A percentile compares a stretch with the other conserved stretches of the same genome.
Conservation (phyloP, 2,888 invertebrate species). For the Drosophila siamana region DNA sequence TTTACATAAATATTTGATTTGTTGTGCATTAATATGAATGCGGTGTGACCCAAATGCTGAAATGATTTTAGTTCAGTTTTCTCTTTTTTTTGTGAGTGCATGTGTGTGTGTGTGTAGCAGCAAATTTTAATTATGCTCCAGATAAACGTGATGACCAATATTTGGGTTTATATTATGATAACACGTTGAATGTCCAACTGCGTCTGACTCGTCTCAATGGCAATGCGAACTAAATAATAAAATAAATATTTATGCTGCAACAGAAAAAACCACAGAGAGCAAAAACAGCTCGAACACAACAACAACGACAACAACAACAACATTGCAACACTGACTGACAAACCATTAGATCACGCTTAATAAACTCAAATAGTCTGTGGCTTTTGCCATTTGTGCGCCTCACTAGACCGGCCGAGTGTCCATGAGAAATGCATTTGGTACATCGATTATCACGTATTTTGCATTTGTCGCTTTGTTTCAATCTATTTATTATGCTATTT, state of each 20-base stretch:
- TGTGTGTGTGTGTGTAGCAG: constrained; percentile 10
- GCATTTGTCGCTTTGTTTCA: constrained; percentile 25
- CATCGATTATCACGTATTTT: constrained; percentile 36
- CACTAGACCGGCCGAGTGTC: constrained; percentile 11
- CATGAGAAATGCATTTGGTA: constrained; percentile 22
- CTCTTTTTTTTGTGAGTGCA: no score
- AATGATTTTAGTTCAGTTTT: constrained; percentile 15
- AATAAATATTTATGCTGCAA: constrained; percentile 46
- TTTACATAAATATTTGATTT: constrained; percentile 47
- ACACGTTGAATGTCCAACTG: constrained; percentile 42
- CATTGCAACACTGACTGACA: constrained; percentile 27
- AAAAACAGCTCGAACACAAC: no score
- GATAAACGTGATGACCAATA: constrained; percentile 55
- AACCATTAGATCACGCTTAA: constrained; percentile 73
- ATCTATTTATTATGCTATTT: constrained; percentile 49
- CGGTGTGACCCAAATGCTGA: not conserved
- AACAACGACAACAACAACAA: constrained; percentile 2
- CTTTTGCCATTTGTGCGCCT: constrained; percentile 17
- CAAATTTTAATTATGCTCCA: constrained; percentile 65
- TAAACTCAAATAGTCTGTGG: constrained; percentile 78
- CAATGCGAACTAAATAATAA: constrained; percentile 52
- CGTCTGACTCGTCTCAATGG: constrained; percentile 49
- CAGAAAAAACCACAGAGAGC: constrained; percentile 57
- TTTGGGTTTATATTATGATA: constrained; percentile 47
- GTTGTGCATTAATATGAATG: constrained; percentile 1